Conservation (phyloP, 2,113 vertebrate genomes). For the Misgurnus mizolepis region DNA sequence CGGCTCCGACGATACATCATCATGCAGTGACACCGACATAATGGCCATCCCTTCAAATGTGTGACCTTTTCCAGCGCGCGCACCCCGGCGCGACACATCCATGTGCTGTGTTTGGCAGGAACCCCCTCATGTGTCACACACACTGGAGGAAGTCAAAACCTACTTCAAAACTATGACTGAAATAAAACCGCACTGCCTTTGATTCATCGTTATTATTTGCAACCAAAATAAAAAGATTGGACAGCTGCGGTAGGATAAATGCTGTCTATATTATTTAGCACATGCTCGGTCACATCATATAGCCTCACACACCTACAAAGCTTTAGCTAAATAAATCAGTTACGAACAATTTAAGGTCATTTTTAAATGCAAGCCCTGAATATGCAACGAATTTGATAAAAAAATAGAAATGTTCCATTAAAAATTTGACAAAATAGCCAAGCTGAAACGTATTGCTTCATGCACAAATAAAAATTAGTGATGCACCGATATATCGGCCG, state of each 20-base stretch:
- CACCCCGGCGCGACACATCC: constrained; percentile 51
- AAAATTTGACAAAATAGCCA: no score
- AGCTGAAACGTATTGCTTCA: no score
- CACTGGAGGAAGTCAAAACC: constrained; percentile 22
- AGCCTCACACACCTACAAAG: no score
- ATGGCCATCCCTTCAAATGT: constrained; percentile 78
- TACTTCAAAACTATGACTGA: constrained; percentile 20
- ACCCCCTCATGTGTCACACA: constrained; percentile 49
- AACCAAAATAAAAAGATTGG: background rate
- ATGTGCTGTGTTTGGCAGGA: constrained; percentile 49
- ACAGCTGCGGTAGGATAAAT: background rate
- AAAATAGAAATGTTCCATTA: no score
- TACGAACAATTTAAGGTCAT: no score
- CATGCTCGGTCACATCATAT: no score
- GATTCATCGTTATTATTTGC: background rate
- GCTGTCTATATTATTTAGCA: background rate
- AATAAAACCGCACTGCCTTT: constrained; percentile 15
- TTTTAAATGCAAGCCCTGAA: no score
- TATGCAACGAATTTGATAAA: no score
- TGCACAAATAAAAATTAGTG: no score
- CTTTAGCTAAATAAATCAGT: no score
- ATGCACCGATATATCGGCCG: no score
- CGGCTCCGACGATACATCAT: constrained; percentile 78
- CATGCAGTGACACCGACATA: constrained; percentile 76
- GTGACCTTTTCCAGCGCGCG: constrained; percentile 75